Percentiles rank a stretch among this genome's conserved stretches.
These are phyloP conservation scores for Drosophila tanythrix DNA, from an alignment of 2,888 invertebrate species.

Conservation along the genomic window DNA sequence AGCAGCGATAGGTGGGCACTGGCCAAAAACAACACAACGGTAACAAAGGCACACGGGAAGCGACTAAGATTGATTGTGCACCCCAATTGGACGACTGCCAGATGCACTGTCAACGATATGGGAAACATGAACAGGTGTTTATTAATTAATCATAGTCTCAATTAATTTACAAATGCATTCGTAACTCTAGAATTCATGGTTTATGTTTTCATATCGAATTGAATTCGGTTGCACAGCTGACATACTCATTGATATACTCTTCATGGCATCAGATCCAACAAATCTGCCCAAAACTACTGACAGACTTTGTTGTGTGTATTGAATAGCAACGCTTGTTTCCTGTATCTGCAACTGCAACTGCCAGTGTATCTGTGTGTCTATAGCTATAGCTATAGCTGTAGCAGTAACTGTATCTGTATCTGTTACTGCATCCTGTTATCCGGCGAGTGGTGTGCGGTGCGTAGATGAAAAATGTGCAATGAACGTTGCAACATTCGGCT, in stretches of 20 bases:
- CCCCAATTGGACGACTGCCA: neutral
- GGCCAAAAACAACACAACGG: conserved; percentile 33
- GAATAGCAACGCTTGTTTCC: conserved; percentile 50
- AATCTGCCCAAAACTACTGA: conserved; percentile 52
- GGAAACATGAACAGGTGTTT: neutral
- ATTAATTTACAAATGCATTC: neutral
- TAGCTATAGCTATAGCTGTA: neutral
- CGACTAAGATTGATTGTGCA: conserved; percentile 38
- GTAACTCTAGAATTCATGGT: neutral
- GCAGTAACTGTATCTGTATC: conserved; percentile 15
- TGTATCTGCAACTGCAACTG: conserved; percentile 53
- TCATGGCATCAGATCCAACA: conserved; percentile 15
- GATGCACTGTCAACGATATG: conserved; percentile 23
- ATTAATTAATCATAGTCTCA: neutral
- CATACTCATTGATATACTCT: conserved; percentile 14
- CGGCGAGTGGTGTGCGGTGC: conserved; percentile 15
- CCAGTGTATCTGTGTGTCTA: conserved; percentile 20
- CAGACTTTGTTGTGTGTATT: conserved; percentile 39
- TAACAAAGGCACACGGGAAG: conserved; percentile 40
- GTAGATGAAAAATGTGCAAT: conserved; percentile 61
- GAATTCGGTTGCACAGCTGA: neutral
- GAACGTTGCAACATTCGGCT: conserved; percentile 47
- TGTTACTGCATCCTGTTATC: conserved; percentile 6
- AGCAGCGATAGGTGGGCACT: conserved; percentile 62
- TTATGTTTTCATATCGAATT: neutral